These are phyloP conservation scores for Cyclargus thomasi DNA, from an alignment of 1,140 invertebrate species.

Conservation along the genomic window DNA sequence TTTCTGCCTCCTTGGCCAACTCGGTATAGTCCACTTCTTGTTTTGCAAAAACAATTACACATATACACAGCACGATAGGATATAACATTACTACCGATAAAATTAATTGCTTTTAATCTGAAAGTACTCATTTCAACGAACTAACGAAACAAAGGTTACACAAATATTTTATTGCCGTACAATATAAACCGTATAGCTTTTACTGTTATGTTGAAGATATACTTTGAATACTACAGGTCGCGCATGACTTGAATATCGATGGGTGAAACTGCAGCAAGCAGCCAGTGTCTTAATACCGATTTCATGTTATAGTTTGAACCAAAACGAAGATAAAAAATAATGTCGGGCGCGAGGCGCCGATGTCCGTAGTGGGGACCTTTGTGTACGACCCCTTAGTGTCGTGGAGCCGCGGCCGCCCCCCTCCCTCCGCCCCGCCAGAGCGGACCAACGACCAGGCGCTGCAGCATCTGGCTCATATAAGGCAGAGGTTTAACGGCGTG, in stretches of 20 bases:
- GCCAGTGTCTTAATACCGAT: no score
- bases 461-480: constrained; percentile 88
- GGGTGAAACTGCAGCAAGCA: no score
- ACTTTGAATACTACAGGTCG: no score
- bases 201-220: no score
- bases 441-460: constrained; percentile 84
- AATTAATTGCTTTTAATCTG: neutral
- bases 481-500: constrained; percentile 89
- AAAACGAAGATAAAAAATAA: no score
- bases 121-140: neutral
- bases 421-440: constrained; percentile 67
- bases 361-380: constrained; percentile 95
- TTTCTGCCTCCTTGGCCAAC: constrained; percentile 46
- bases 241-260: no score
- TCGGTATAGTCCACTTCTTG: constrained; percentile 44
- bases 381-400: constrained; percentile 96
- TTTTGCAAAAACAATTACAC: neutral
- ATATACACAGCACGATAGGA: neutral
- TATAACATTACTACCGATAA: constrained; percentile 2
- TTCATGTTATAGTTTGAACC: no score
- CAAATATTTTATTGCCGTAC: no score
- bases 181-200: no score
- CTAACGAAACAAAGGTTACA: no score
- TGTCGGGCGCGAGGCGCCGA: constrained; percentile 88
- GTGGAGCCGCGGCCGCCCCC: constrained; percentile 79